Evolutionary conservation across 2,113 vertebrate genomes (phyloP), one percentile per base, ranked within the genome.

Genomic region (Colaptes auratus): DNA sequence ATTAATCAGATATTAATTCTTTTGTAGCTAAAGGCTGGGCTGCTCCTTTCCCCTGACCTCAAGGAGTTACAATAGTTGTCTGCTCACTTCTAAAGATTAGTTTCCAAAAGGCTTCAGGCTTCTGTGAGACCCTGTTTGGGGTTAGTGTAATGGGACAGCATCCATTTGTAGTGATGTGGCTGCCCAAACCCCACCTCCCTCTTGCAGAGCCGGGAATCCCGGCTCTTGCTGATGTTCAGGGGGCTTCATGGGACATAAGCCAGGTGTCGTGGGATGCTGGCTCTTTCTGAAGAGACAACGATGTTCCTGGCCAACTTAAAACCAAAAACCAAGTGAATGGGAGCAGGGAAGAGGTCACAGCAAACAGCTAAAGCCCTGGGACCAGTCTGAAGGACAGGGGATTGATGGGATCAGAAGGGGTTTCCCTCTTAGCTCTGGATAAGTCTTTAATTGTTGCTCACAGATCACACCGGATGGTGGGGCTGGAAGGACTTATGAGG

Each of bases 131-230:
- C 35, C 16, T 25, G 13, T 17, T 14, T 15, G 35, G 27, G 18
- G 17, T 70, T 60, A 61, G n/a, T n/a, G 15, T 33, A 48, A 71
- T 1, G 1, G 1, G 1, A 27, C 20, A 42, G 30, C 69, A 50
- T 10, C 25, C 30, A 8, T 61, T 53, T 4, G 8, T 1, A 0
- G 48, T 16, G 42, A 59, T 2, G 1, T 0, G 4, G 10, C 58
- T 86, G 69, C 76, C 6, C 0, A 73, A 82, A 50, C 18, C 33
- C 58, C 67, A 10, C 63, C 90, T 15, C 39, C 35, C 19, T 72
- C 28, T 0, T 0, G 3, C 10, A 31, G 30, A 1, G n/a, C 42
- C 42, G 59, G 55, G 24, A 63, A 67, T 30, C 53, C 0, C 44
- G 46, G 46, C 78, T 66, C 3, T 0, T 1, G 1, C 35, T 6